A percentile compares a stretch with the other conserved stretches of the same genome.
These are phyloP conservation scores for Gymnarchus niloticus DNA, from an alignment of 2,113 vertebrate genomes.

Conservation along the genomic window DNA sequence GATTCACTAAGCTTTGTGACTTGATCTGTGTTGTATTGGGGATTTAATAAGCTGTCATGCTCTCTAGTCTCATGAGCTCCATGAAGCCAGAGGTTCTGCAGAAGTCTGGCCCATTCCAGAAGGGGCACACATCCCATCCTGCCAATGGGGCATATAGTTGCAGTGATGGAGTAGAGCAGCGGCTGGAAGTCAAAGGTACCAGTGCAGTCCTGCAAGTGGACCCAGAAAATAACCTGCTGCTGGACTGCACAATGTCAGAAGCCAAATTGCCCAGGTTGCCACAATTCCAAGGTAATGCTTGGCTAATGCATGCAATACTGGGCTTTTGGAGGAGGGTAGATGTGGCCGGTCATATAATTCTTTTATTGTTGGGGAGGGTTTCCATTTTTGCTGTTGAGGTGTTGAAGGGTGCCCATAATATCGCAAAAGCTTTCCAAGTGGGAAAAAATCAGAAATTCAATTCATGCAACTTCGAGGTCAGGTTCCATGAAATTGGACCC, in stretches of 20 bases:
- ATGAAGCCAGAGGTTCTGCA: not conserved
- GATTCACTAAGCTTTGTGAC: not conserved
- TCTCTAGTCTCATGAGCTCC: not conserved
- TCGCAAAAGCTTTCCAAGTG: not conserved
- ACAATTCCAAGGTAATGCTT: not conserved
- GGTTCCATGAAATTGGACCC: not conserved
- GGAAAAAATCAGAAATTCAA: not conserved
- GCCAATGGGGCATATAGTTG: conserved; percentile 24
- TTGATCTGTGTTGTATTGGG: no score
- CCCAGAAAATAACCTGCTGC: conserved; percentile 6
- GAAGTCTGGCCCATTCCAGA: not conserved
- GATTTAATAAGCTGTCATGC: not conserved
- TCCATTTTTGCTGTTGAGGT: not conserved
- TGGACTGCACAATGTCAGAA: not conserved
- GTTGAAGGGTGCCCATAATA: not conserved
- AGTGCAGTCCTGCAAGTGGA: not conserved
- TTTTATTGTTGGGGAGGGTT: no score
- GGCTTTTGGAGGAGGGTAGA: no score
- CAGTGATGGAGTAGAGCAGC: not conserved
- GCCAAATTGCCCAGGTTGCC: not conserved
- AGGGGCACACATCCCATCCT: conserved; percentile 1
- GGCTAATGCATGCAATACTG: no score
- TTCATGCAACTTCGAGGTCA: not conserved
- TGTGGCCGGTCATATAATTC: no score
- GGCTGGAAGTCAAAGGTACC: not conserved